Conservation (phyloP, 2,797 vertebrate genomes). For the Helostoma temminkii region DNA sequence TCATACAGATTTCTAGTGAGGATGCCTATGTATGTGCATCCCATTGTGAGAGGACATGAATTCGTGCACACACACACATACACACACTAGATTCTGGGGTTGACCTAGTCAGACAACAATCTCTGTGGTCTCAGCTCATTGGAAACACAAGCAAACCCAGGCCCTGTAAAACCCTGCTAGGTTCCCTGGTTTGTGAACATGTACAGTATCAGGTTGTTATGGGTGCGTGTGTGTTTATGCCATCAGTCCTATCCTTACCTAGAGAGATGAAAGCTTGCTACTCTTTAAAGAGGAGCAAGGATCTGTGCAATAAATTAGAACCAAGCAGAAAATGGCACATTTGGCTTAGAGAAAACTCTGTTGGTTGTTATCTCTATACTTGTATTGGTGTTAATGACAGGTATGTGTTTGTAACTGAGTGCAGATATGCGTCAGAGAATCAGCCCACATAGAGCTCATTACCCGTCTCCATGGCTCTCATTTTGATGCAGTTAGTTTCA, state of each 20-base stretch:
- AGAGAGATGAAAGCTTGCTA: conserved; percentile 21
- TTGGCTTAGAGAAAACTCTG: conserved; percentile 4
- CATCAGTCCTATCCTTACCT: conserved; percentile 17
- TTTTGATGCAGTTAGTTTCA: not conserved
- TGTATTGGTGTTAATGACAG: conserved; percentile 13
- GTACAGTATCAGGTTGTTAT: conserved; percentile 14
- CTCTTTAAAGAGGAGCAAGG: conserved; percentile 28
- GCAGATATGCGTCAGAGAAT: conserved; percentile 1
- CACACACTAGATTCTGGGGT: conserved; percentile 28
- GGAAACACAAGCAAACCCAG: conserved; percentile 53
- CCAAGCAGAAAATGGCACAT: conserved; percentile 2
- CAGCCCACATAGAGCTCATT: not conserved
- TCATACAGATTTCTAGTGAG: conserved; percentile 17
- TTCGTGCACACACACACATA: conserved; percentile 18
- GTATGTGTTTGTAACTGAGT: conserved; percentile 18
- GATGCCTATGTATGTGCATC: too few relatives aligned
- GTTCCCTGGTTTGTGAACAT: conserved; percentile 7
- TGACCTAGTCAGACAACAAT: conserved; percentile 47
- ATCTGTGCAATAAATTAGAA: conserved; percentile 16
- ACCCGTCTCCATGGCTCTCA: not conserved
- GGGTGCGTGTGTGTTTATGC: conserved; percentile 7
- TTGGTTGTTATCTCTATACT: conserved; percentile 13
- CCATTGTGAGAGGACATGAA: not conserved
- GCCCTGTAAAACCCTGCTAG: conserved; percentile 11
- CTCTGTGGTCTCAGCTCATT: conserved; percentile 67